Base-by-base conservation (phyloP, 1,140 invertebrate species). In the Drosophila parvula region DNA sequence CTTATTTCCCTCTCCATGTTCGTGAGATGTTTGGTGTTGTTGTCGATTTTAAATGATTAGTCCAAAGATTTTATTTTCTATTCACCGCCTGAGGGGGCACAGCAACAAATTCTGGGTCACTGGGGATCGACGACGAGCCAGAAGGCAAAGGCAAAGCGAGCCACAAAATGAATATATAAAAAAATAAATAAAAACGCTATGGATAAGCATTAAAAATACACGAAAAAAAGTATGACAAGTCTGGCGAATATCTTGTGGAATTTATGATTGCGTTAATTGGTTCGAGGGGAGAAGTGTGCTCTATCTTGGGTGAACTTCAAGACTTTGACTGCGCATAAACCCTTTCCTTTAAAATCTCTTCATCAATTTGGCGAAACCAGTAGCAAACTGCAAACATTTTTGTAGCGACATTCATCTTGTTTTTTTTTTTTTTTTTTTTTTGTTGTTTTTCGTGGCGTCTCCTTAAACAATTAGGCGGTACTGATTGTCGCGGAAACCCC, bases 71-170 rank as follows among this genome's bases (percentile, higher is more conserved):
- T 68, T 68, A 48, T 67, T 68, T 68, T 68, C 62, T 57, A 58
- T 71, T 58, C 43, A 22, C 44, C 22, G 34, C 53, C 51, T 12
- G 12, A 14, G 68, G 63, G 34, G 63, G 34, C 50, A 34, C 41
- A 47, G 53, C 34, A 40, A 57, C 44, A 50, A 59, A 76, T 76
- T 76, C 73, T 76, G 55, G 73, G 74, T 76, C 74, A 76, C 61
- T 76, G 55, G 74, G 74, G 75, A 76, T 76, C 45, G 59, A 22
- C 22, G 22, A 22, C 22, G 22, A 22, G 22, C 22, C 22, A 22
- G 22, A 22, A 22, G 22, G 22, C 22, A 67, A 3, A 7, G 3
- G n/a, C 55, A 41, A 57, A 43, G 38, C 28, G 14, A 36, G 30
- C 10, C 22, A 27, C 1, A 16, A 11, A 65, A 56, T 7, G n/a